phyloP scores from a whole-genome alignment of 2,113 vertebrate genomes.

The Psittacara wagleri region DNA sequence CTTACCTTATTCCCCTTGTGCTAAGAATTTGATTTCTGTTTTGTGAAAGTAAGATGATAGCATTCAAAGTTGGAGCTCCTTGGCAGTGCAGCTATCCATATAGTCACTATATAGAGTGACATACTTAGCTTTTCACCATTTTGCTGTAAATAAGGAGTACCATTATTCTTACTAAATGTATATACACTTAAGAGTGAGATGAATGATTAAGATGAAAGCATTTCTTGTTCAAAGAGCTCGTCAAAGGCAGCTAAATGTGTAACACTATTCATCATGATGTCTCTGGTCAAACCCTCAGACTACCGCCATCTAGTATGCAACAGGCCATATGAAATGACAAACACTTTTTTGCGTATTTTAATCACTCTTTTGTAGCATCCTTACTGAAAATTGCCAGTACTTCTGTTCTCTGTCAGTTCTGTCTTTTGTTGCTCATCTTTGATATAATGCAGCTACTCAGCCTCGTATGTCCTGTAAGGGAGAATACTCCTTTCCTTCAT shows the following conservation, averaged over 20 bases:
- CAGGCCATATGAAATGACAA: background rate
- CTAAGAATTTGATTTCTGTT: background rate
- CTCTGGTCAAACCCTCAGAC: background rate
- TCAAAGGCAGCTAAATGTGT: background rate
- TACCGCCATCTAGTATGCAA: background rate
- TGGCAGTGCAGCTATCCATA: background rate
- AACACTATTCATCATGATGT: background rate
- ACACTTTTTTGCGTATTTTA: background rate
- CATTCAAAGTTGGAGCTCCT: background rate
- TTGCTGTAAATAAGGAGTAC: background rate
- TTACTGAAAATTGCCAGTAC: background rate
- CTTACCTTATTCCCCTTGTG: background rate
- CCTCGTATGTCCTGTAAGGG: background rate
- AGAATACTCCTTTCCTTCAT: background rate
- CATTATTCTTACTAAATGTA: background rate
- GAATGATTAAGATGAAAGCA: background rate
- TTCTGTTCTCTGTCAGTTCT: background rate
- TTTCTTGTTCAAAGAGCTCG: background rate
- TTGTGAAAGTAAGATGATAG: background rate
- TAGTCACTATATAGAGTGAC: background rate
- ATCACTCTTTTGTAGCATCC: background rate
- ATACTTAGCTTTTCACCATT: background rate
- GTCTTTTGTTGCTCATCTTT: background rate
- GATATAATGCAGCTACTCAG: background rate
- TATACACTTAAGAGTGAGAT: background rate